Base-by-base conservation (phyloP, 2,113 vertebrate species). In the Eublepharis macularius region DNA sequence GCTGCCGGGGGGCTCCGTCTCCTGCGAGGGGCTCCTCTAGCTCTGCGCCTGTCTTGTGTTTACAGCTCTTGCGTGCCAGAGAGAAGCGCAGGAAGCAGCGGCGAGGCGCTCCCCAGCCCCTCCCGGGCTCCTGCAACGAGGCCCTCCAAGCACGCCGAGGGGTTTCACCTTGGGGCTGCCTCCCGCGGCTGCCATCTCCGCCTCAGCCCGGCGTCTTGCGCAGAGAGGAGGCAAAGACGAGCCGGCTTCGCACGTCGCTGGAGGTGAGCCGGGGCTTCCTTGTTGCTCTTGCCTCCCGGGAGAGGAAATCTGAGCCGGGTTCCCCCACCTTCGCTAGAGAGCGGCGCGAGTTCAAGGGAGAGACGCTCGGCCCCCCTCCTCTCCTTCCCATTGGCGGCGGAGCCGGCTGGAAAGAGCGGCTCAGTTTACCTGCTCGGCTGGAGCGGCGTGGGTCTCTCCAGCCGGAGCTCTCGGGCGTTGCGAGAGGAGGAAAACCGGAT, bases 401-500 rank as follows among this genome's bases (percentile, higher is more conserved):
- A 66, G 78, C 73, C 51, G 83, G 87, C 92, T 65, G 91, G 49
- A 9, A 84, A 87, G 87, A 91, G 57, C 91, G 87, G 86, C 87
- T 83, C 77, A 17, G 45, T 93, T 90, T 89, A 93, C 93, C 94
- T 94, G 87, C 87, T 85, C 34, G 19, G 65, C 41, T 34, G 41
- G 32, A 14, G 26, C 17, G 19, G 51, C 26, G 80, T 90, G 89
- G 89, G 92, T 92, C 88, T 88, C 84, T 75, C 90, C 82, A 85
- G 84, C 92, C 65, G 14, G 11, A 32, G n/a, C 83, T 88, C 4
- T 84, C 89, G 91, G 87, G 89, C 81, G 60, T 10, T 9, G 76
- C 90, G 92, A 93, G 88, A 87, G 90, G 83, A 88, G 73, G 88
- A 89, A 91, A 93, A 95, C 90, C 92, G 91, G 92, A 91, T 94